Conservation (phyloP, 2,888 invertebrate genomes). For the Antheraea assamensis region DNA sequence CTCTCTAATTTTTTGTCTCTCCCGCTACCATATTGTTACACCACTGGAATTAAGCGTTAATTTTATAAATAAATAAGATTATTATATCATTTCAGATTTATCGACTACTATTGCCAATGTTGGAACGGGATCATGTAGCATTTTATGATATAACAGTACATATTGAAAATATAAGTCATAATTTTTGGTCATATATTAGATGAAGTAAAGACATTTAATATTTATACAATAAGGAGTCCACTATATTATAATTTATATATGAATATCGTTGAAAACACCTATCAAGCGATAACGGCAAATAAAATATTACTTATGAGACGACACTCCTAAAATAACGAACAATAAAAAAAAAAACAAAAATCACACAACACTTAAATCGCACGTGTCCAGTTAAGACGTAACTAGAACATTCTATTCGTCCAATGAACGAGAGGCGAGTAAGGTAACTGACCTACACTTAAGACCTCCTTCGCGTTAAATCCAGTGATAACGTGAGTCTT, state of each 20-base stretch:
- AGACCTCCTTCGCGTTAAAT: too few relatives aligned
- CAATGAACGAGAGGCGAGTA: not conserved
- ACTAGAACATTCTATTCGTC: not conserved
- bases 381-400: not conserved
- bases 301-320: not conserved
- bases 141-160: too few relatives aligned
- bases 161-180: too few relatives aligned
- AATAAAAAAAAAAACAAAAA: slow-evolving; percentile 36
- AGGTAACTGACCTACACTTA: not conserved
- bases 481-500: too few relatives aligned
- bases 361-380: slow-evolving; percentile 40
- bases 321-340: slow-evolving; percentile 45
- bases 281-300: slow-evolving; percentile 2
- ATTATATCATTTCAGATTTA: too few relatives aligned
- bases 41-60: too few relatives aligned
- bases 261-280: slow-evolving; percentile 13
- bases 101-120: too few relatives aligned
- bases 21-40: too few relatives aligned
- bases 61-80: too few relatives aligned
- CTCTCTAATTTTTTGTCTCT: too few relatives aligned
- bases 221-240: not conserved
- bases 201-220: not conserved
- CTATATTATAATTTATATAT: not conserved
- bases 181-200: not conserved
- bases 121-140: too few relatives aligned